Conservation (phyloP, 2,888 invertebrate genomes). For the Nemapogon koenigi region DNA sequence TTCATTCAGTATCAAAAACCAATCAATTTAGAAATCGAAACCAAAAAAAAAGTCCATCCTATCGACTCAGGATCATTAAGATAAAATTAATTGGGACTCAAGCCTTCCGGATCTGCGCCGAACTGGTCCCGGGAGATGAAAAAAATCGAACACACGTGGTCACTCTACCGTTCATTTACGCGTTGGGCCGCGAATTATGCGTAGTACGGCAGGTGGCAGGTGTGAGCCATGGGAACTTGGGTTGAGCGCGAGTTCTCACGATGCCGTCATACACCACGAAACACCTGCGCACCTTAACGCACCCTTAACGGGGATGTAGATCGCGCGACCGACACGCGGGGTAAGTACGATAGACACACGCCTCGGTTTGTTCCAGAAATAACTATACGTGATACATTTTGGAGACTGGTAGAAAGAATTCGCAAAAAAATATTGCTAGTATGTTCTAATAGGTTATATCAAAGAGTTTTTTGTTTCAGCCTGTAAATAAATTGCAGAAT, state of each 20-base stretch:
- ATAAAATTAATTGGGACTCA: constrained; percentile 50
- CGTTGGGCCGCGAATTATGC: constrained; percentile 60
- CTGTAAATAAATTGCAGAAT: no score
- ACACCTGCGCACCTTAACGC: constrained; percentile 62
- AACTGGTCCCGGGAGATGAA: constrained; percentile 27
- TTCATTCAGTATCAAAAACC: background rate
- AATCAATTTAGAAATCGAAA: constrained; percentile 1
- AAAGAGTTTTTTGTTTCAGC: no score
- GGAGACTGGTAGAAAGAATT: no score
- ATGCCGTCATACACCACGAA: constrained; percentile 51
- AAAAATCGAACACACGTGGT: constrained; percentile 56
- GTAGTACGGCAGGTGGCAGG: constrained; percentile 62
- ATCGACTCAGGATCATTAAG: constrained; percentile 39
- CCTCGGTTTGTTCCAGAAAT: no score
- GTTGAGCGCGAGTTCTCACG: constrained; percentile 58
- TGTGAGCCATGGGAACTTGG: constrained; percentile 55
- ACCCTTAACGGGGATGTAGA: constrained; percentile 31
- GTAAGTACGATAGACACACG: constrained; percentile 44
- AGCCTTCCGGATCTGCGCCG: constrained; percentile 54
- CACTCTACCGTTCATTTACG: constrained; percentile 66
- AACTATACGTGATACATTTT: no score
- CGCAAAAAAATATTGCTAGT: no score
- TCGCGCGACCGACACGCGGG: constrained; percentile 62
- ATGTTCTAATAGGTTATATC: no score
- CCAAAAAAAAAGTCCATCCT: constrained; percentile 2